Evolutionary conservation across 2,113 vertebrate genomes (phyloP).

Genomic region (Micromys minutus): DNA sequence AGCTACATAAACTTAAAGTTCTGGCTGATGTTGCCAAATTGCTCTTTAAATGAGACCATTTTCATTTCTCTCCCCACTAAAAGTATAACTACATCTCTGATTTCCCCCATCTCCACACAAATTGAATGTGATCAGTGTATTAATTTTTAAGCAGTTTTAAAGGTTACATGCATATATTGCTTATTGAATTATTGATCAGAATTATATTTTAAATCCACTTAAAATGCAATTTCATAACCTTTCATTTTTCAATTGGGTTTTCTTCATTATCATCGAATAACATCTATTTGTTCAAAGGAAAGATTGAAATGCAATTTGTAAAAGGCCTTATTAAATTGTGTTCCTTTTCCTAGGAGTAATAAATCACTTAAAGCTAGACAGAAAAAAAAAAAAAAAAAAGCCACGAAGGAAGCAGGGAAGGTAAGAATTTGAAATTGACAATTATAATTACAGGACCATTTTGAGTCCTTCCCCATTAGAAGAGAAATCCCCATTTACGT

Average conservation of each 20-base stretch:
- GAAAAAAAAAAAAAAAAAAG: conserved; percentile 2
- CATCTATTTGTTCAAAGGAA: conserved; percentile 53
- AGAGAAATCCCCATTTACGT: background rate
- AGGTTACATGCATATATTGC: background rate
- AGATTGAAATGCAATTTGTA: conserved; percentile 31
- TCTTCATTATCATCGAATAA: conserved; percentile 45
- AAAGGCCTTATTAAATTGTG: conserved; percentile 40
- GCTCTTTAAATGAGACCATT: background rate
- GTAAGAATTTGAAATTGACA: background rate
- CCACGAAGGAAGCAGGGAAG: background rate
- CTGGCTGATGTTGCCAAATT: background rate
- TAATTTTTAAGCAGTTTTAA: conserved; percentile 10
- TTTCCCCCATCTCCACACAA: background rate
- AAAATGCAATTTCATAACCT: background rate
- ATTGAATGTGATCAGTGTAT: background rate
- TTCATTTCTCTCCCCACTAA: background rate
- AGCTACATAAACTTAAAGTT: background rate
- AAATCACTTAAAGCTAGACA: conserved; percentile 47
- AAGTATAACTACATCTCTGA: background rate
- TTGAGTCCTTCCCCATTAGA: background rate
- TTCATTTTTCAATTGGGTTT: conserved; percentile 42
- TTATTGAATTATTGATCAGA: conserved; percentile 43
- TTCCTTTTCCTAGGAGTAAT: conserved; percentile 4
- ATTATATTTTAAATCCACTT: conserved; percentile 44
- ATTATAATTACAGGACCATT: background rate